phyloP scores from a whole-genome alignment of 2,113 vertebrate genomes.

The Ceratotherium simum region DNA sequence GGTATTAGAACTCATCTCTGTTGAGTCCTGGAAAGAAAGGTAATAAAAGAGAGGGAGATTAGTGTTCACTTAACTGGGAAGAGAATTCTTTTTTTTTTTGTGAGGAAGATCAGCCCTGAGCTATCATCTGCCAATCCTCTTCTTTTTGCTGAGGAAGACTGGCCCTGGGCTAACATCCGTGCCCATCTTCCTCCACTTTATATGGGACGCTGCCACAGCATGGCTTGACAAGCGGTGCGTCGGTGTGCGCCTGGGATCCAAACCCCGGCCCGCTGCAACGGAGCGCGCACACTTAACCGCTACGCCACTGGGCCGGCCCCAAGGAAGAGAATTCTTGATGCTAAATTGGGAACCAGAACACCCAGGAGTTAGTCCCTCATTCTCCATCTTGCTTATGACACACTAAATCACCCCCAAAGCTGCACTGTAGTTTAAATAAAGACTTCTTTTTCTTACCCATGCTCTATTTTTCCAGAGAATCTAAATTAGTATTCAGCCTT shows the following conservation, averaged over 20 bases:
- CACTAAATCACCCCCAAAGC: neutral
- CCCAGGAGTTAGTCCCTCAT: neutral
- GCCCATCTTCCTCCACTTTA: too few species aligned
- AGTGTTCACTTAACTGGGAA: neutral
- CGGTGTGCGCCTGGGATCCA: too few species aligned
- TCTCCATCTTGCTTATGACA: neutral
- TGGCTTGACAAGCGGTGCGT: too few species aligned
- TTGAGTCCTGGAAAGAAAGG: neutral
- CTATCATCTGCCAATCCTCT: too few species aligned
- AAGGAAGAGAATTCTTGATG: neutral
- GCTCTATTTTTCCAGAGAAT: neutral
- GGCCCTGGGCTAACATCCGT: too few species aligned
- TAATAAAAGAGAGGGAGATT: neutral
- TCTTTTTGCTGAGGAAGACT: too few species aligned
- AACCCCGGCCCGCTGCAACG: too few species aligned
- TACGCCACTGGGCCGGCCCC: too few species aligned
- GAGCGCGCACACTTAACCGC: too few species aligned
- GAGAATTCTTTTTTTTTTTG: neutral
- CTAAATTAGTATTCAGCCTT: slow-evolving; percentile 9
- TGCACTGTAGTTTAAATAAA: neutral
- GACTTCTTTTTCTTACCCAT: neutral
- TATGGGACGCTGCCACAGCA: too few species aligned
- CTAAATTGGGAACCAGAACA: neutral
- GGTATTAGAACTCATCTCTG: neutral
- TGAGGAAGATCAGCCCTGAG: too few species aligned